Conservation (phyloP, 2,797 vertebrate genomes). For the Linurgus olivaceus region DNA sequence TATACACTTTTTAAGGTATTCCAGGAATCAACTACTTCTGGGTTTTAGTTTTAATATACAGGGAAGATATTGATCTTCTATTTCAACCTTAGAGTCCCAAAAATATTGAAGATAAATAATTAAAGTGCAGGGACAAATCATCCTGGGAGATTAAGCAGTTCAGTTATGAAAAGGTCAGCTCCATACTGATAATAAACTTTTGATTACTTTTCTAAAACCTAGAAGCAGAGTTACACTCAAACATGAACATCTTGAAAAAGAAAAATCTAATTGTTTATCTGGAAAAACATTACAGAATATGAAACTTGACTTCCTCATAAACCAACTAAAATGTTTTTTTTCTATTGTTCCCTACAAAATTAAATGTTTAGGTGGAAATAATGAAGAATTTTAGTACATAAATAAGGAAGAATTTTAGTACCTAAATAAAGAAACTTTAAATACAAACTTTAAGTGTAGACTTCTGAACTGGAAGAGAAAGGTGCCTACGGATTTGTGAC, state of each 20-base stretch:
- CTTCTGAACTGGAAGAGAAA: neutral
- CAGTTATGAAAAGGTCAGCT: neutral
- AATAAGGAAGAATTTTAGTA: neutral
- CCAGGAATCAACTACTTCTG: neutral
- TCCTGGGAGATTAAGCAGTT: neutral
- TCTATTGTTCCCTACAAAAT: neutral
- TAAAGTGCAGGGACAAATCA: neutral
- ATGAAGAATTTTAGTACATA: neutral
- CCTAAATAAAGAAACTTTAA: neutral
- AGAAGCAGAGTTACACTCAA: neutral
- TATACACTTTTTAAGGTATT: neutral
- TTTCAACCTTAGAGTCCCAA: neutral
- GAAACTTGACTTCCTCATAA: neutral
- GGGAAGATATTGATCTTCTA: neutral
- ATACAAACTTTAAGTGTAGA: rapidly evolving
- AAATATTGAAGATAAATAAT: slow-evolving; percentile 31
- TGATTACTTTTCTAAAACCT: slow-evolving; percentile 1
- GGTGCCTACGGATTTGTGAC: neutral
- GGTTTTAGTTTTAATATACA: slow-evolving; percentile 1
- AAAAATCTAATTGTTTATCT: neutral
- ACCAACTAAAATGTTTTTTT: neutral
- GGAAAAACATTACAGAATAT: neutral
- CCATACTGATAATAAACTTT: neutral
- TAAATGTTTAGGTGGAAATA: neutral
- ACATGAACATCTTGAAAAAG: neutral